Base-by-base conservation (phyloP, 2,888 invertebrate genomes). In the Slavum lentiscoides region DNA sequence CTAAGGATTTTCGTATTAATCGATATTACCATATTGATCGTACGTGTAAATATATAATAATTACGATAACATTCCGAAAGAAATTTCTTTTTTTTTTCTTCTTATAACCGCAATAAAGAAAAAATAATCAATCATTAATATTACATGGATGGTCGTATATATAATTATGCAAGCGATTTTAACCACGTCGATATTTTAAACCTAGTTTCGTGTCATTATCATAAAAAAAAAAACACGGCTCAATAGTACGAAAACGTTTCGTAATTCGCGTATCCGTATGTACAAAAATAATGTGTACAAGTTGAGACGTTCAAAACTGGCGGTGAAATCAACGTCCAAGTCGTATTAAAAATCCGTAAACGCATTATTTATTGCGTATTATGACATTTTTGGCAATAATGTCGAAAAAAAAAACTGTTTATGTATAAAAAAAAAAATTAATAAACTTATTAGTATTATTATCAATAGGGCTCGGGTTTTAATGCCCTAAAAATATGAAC, bases 181-280 rank as follows among this genome's bases (percentile, higher is more conserved):
- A 74, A 74, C 74, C 49, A 43, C 15, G 30, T 37, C 13, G 19
- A 68, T 21, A n/a, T n/a, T 53, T 64, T 64, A 64, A 61, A 61
- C 59, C 23, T 49, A 53, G n/a, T 61, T 30, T 53, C 37, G 15
- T 37, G 62, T n/a, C 53, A 74, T 74, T 62, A 64, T 17, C 37
- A 74, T 53, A 61, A 43, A 61, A 23, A 70, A 59, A 58, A 37
- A 6, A n/a, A 37, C 8, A 53, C 39, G n/a, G 37, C 58, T 39
- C 11, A 11, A 13, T 37, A 58, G 11, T 11, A 49, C 58, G 17
- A 70, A 58, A 70, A 58, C 37, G 3, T 70, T 58, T 58, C 21
- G 37, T 58, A n/a, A 19, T 39, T n/a, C 37, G 37, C n/a, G 37
- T 2, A 30, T 30, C 30, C 30, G 4, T 30, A 70, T 58, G 58